phyloP scores from a whole-genome alignment of 2,797 vertebrate genomes.

The Muscicapa comitata region DNA sequence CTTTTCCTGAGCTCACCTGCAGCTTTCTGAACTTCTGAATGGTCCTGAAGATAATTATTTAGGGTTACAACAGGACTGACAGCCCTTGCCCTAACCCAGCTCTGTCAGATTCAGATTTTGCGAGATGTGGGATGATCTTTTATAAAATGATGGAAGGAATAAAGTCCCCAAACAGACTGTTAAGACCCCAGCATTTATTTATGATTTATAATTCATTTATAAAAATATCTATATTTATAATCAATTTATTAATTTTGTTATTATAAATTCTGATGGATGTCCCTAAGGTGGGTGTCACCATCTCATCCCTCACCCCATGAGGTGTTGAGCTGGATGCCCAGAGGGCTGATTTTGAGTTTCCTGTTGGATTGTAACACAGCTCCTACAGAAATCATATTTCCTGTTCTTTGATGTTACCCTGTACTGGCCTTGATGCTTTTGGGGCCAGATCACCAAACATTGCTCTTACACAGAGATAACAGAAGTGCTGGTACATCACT shows the following conservation, averaged over 20 bases:
- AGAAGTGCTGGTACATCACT: background rate
- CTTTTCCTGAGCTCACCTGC: background rate
- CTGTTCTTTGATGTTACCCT: background rate
- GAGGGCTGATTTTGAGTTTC: background rate
- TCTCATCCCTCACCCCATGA: background rate
- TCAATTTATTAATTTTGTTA: background rate
- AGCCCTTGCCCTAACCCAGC: background rate
- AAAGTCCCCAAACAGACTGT: background rate
- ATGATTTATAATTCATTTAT: too few species aligned
- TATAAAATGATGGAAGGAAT: background rate
- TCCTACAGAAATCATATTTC: background rate
- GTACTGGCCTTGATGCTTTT: background rate
- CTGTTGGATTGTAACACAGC: background rate
- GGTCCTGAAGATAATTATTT: background rate
- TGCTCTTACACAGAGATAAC: background rate
- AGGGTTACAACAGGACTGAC: background rate
- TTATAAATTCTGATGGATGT: background rate
- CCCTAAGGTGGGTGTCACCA: background rate
- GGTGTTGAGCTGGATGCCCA: background rate
- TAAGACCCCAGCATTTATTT: background rate
- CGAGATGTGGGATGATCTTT: background rate
- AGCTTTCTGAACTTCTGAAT: background rate
- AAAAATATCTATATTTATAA: too few species aligned
- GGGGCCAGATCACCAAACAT: background rate
- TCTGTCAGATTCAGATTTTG: background rate